A percentile compares a stretch with the other conserved stretches of the same genome.
Evolutionary conservation across 2,888 invertebrate species (phyloP).

Genomic region (Salpingus planirostris): DNA sequence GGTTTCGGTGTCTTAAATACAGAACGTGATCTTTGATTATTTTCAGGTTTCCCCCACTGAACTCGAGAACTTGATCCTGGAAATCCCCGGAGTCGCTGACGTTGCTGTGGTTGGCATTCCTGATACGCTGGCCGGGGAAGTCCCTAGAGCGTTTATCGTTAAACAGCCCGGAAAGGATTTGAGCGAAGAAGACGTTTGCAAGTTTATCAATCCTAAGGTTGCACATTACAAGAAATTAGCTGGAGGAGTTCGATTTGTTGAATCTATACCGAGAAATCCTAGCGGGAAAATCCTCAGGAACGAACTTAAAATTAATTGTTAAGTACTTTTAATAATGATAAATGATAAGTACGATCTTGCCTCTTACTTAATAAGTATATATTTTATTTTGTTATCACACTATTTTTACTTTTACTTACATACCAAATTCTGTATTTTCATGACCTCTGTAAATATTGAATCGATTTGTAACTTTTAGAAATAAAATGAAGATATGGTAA

Average conservation of each 20-base stretch:
- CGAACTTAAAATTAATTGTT: slow-evolving; percentile 47
- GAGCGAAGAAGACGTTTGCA: slow-evolving; percentile 49
- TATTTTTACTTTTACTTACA: no score
- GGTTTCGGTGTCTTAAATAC: no score
- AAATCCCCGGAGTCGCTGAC: slow-evolving; percentile 62
- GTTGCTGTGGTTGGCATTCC: slow-evolving; percentile 72
- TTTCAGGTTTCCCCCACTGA: slow-evolving; percentile 76
- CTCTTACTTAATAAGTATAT: background rate
- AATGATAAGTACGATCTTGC: background rate
- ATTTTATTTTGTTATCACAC: no score
- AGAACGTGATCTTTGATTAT: no score
- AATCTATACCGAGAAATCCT: slow-evolving; percentile 62
- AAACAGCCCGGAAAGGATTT: slow-evolving; percentile 47
- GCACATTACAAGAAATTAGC: slow-evolving; percentile 64
- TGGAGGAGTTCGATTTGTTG: slow-evolving; percentile 61
- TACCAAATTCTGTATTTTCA: no score
- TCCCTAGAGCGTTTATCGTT: slow-evolving; percentile 68
- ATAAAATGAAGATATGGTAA: no score
- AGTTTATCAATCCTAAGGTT: slow-evolving; percentile 54
- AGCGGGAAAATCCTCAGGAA: slow-evolving; percentile 70
- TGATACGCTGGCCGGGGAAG: slow-evolving; percentile 60
- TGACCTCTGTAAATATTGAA: no score
- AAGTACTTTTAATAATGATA: no score
- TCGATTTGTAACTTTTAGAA: no score
- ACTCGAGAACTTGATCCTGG: slow-evolving; percentile 66